phyloP scores from a whole-genome alignment of 2,113 vertebrate species.

The Taxidea taxus region DNA sequence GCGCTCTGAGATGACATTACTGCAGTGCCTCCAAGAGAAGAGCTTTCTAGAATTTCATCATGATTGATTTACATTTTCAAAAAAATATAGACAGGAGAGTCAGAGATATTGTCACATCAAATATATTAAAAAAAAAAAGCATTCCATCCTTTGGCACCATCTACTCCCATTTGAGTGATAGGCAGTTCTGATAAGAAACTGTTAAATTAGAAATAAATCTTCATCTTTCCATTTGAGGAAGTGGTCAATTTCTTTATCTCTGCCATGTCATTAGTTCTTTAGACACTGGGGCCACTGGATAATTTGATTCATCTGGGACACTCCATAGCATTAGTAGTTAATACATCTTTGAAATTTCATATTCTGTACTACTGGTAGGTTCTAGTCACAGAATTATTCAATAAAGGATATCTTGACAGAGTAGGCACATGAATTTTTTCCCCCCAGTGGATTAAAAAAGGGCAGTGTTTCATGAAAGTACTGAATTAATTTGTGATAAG shows the following conservation, averaged over 20 bases:
- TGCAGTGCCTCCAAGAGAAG: not conserved
- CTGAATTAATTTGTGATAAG: constrained; percentile 68
- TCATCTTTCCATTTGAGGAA: constrained; percentile 36
- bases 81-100: not conserved
- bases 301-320: constrained; percentile 34
- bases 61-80: not conserved
- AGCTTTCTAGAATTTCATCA: not conserved
- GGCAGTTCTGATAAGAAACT: not conserved
- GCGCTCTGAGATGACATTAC: not conserved
- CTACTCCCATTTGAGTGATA: not conserved
- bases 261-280: constrained; percentile 31
- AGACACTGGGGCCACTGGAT: not conserved
- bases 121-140: not conserved
- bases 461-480: constrained; percentile 43
- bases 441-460: constrained; percentile 1
- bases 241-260: constrained; percentile 16
- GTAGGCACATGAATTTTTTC: not conserved
- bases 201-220: constrained; percentile 23
- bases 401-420: constrained; percentile 33
- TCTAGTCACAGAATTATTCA: constrained; percentile 49
- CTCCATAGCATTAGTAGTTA: constrained; percentile 27
- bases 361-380: not conserved
- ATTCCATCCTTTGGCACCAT: not conserved
- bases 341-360: constrained; percentile 59
- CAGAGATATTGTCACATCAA: not conserved